Percentiles rank a stretch among this genome's conserved stretches.
phyloP scores from a whole-genome alignment of 2,888 invertebrate genomes.

The Melanostoma scalare region DNA sequence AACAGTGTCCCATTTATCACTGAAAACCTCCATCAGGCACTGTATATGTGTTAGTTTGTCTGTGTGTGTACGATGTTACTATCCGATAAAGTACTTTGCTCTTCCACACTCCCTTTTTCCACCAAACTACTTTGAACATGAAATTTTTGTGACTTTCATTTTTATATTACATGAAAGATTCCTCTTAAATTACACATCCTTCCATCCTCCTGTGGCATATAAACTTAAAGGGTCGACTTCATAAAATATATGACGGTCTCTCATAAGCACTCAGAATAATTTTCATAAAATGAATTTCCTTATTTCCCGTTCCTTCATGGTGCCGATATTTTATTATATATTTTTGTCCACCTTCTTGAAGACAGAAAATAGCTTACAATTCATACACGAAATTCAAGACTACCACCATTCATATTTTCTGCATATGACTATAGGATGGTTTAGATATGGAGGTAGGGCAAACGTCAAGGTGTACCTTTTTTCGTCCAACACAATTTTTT shows the following conservation, averaged over 20 bases:
- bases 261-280: conserved; percentile 43
- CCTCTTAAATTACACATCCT: conserved; percentile 4
- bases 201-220: conserved; percentile 8
- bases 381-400: not conserved
- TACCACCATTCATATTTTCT: conserved; percentile 9
- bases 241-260: conserved; percentile 45
- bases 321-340: not conserved
- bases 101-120: conserved; percentile 12
- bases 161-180: conserved; percentile 6
- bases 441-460: conserved; percentile 5
- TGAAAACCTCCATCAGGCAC: conserved; percentile 16
- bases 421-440: conserved; percentile 15
- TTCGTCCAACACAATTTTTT: not conserved
- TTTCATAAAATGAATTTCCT: conserved; percentile 51
- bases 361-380: conserved; percentile 17
- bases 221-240: conserved; percentile 42
- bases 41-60: no score
- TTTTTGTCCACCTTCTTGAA: not conserved
- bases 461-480: conserved; percentile 5
- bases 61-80: no score
- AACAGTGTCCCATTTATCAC: conserved; percentile 63
- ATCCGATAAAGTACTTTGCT: conserved; percentile 28
- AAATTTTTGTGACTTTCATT: conserved; percentile 14
- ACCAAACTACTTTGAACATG: conserved; percentile 21
- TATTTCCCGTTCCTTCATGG: conserved; percentile 28